Conservation (phyloP, 2,113 vertebrate species). For the Hydrochoerus hydrochaeris region DNA sequence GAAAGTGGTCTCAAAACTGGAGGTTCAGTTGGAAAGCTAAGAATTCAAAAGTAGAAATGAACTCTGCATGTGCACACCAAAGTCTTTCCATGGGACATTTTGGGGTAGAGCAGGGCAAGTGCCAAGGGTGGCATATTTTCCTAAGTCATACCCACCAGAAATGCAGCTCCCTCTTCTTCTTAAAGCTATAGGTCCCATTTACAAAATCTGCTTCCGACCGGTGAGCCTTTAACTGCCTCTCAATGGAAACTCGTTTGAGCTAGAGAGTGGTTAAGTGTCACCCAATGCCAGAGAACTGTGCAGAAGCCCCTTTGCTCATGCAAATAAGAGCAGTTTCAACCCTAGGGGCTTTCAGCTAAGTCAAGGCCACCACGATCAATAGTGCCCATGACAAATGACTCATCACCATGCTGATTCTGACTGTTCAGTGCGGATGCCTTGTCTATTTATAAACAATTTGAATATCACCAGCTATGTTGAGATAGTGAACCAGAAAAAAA, state of each 20-base stretch:
- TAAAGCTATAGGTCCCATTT: too few species aligned
- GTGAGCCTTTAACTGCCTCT: not conserved
- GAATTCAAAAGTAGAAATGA: not conserved
- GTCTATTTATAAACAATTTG: slow-evolving; percentile 23
- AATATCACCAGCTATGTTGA: not conserved
- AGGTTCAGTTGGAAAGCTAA: not conserved
- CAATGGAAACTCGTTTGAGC: not conserved
- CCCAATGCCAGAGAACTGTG: not conserved
- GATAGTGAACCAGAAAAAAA: not conserved
- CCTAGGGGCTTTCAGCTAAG: not conserved
- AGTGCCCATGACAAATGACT: not conserved
- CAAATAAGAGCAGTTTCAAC: not conserved
- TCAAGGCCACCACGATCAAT: not conserved
- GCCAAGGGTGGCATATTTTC: not conserved
- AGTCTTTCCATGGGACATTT: not conserved
- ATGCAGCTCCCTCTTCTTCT: not conserved
- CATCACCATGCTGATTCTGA: not conserved
- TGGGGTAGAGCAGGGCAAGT: not conserved
- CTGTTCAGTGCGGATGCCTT: not conserved
- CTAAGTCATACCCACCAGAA: not conserved
- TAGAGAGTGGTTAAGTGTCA: not conserved
- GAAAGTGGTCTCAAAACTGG: not conserved
- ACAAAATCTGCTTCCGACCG: not conserved
- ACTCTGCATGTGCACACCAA: rapidly evolving
- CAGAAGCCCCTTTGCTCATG: not conserved